Evolutionary conservation across 64 coral and sea anemone species (phyloP), one percentile per base, ranked within the genome.

Genomic region (Anthopleura sola): DNA sequence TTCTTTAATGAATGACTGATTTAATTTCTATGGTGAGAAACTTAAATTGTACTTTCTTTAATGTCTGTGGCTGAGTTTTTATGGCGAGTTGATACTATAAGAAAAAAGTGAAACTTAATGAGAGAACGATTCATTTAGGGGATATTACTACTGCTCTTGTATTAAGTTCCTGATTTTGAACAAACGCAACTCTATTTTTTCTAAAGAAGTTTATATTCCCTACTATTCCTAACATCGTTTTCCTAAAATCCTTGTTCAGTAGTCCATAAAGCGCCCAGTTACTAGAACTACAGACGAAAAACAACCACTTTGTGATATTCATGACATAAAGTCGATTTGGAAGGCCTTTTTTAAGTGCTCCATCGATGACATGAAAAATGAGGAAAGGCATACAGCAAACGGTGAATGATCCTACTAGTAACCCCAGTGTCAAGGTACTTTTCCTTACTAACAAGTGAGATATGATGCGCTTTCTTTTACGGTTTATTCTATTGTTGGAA

Each of bases 241-340:
- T 24, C 36, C 86, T 36, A 60, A 79, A 79, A 19, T 87, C 75
- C 18, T 79, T 51, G 75, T 87, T 87, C 14, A 87, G 36, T 40
- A 87, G 57, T 8, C 86, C 51, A 80, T 87, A 87, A 5, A 87
- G 47, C 18, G 86, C 86, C 86, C 86, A 87, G 50, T 87, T 80
- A 39, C 71, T 78, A 6, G 86, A 49, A 51, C 49, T 60, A 56
- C 77, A 76, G 1, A 79, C 2, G n/a, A 78, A 87, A 32, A 75
- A 78, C 49, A 87, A 37, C 86, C 86, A 87, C 24, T 87, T 87
- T 8, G 75, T 77, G 21, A 87, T 55, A 23, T 80, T 75, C 19
- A 24, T 44, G 3, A 37, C 54, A 39, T 56, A 79, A n/a, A 24
- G 53, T 29, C 75, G 86, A 36, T 78, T 55, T 3, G 86, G 86